Conservation (phyloP, 2,113 vertebrate species). For the Lipophrys pholis region DNA sequence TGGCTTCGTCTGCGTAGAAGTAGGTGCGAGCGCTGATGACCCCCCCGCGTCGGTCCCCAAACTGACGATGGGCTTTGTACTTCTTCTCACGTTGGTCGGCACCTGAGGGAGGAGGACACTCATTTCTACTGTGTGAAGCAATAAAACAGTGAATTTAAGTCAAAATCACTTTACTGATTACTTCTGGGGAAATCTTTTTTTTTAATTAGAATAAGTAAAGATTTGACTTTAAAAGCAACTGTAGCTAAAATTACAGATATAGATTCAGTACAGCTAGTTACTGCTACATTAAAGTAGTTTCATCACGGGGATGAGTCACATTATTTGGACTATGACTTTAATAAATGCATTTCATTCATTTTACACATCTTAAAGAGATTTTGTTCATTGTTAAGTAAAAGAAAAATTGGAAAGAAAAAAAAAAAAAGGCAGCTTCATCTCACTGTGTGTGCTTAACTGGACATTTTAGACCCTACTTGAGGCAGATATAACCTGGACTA, state of each 20-base stretch:
- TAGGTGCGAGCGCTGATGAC: slow-evolving; percentile 86
- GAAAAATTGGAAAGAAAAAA: no score
- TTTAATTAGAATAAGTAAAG: no score
- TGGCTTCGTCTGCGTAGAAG: slow-evolving; percentile 90
- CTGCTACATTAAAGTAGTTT: no score
- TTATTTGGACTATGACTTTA: no score
- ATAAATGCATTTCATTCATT: no score
- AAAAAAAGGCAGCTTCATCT: not conserved
- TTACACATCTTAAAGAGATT: no score
- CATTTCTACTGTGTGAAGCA: not conserved
- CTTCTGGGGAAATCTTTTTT: no score
- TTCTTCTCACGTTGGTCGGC: slow-evolving; percentile 84
- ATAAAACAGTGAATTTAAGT: not conserved
- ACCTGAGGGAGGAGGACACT: slow-evolving; percentile 57
- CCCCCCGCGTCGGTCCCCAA: slow-evolving; percentile 82
- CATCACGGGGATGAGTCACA: no score
- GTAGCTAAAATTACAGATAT: no score
- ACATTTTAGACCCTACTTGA: not conserved
- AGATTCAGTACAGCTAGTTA: no score
- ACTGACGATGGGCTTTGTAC: slow-evolving; percentile 83
- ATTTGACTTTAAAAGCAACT: no score
- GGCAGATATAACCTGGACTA: slow-evolving; percentile 53
- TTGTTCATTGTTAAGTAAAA: no score
- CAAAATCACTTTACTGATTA: not conserved
- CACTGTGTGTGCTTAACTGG: not conserved